Conservation (phyloP, 2,113 vertebrate genomes). For the Chauna torquata region DNA sequence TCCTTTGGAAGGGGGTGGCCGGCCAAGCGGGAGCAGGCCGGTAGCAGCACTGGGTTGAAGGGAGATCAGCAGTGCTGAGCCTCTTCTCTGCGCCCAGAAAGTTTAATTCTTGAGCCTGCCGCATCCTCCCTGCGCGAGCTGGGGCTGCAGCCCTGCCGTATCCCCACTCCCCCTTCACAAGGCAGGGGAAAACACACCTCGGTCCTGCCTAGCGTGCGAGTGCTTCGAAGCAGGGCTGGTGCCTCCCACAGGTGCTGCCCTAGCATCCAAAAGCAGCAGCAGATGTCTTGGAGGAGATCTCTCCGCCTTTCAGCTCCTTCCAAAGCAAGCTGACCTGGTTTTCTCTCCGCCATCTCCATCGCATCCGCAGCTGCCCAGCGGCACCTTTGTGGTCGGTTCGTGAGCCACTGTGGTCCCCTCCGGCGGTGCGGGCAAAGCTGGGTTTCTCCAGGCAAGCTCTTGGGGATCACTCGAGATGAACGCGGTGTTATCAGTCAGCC, state of each 20-base stretch:
- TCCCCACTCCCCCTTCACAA: background rate
- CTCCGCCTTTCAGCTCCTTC: background rate
- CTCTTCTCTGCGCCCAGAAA: background rate
- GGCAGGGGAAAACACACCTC: background rate
- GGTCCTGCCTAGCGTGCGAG: background rate
- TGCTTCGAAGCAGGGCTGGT: background rate
- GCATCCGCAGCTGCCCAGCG: background rate
- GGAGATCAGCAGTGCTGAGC: background rate
- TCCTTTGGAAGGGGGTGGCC: fast-evolving
- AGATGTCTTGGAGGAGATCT: background rate
- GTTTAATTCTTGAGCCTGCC: background rate
- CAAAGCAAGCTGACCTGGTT: background rate
- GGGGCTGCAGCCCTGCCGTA: background rate
- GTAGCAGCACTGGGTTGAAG: background rate
- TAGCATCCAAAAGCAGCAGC: background rate
- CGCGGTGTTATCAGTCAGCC: fast-evolving
- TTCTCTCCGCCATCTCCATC: background rate
- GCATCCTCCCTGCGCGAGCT: fast-evolving
- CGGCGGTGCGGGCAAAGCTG: background rate
- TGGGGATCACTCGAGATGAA: background rate
- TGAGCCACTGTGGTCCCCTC: background rate
- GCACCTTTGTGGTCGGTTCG: fast-evolving
- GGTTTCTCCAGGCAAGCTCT: background rate
- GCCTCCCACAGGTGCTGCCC: background rate
- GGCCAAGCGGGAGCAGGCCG: background rate